Evolutionary conservation across 2,113 vertebrate species (phyloP), one percentile per base, ranked within the genome.

Genomic region (Pavo muticus): DNA sequence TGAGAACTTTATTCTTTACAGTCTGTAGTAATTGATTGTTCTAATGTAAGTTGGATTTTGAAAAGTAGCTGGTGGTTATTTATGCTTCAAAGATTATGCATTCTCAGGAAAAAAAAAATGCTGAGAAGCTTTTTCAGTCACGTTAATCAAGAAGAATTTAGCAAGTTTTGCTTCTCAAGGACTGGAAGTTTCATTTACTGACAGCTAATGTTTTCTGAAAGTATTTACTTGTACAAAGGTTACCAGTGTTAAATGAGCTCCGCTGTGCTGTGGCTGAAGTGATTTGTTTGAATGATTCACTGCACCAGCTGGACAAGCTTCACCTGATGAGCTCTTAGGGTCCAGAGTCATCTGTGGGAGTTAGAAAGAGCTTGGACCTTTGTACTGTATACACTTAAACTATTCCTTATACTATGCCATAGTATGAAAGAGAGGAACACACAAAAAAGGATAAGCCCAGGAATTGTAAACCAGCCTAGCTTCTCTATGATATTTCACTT

Each of bases 221-320:
- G 59, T 15, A 56, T 94, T 94, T 86, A 30, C 30, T 57, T 3
- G 54, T 19, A 83, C 1, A 0, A 59, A 83, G 72, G 44, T 71
- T 91, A 56, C 78, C 65, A 42, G 40, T 50, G 27, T 68, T 67
- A 84, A 92, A 65, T 80, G 42, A 74, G n/a, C 64, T 60, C 84
- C 0, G 0, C 76, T 57, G 8, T 64, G 63, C 74, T 83, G 87
- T 42, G 69, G 27, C 64, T 93, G 75, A 80, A 85, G 52, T 6
- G 56, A 80, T 91, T 95, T 68, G 12, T 70, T 92, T 96, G 35
- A 94, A 88, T 93, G 92, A 86, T 91, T 92, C 47, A 80, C 16
- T 1, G 18, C 24, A 88, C 70, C 64, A 90, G 29, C 67, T 83
- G 29, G 60, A 54, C 92, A 82, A 83, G 39, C 76, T 91, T 85